Percentiles rank a stretch among this genome's conserved stretches.
phyloP scores from a whole-genome alignment of 2,888 invertebrate species.

The Macrosiphum euphorbiae region DNA sequence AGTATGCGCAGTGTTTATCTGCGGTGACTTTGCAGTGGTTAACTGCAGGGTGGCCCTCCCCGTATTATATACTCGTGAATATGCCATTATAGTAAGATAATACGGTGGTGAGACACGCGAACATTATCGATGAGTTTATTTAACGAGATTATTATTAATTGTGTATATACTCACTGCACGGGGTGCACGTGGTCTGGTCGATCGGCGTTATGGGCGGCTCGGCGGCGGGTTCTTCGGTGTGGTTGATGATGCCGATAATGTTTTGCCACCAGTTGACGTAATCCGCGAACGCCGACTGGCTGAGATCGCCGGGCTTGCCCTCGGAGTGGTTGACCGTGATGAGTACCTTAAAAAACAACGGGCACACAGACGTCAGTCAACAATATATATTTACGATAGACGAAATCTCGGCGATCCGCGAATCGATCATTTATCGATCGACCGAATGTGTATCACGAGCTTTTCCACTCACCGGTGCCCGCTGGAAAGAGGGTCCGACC shows the following conservation, averaged over 20 bases:
- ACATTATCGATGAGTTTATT: background rate
- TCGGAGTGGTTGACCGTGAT: background rate
- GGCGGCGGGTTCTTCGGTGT: slow-evolving; percentile 57
- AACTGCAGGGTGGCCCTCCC: background rate
- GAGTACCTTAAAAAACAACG: slow-evolving; percentile 7
- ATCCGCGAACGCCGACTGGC: slow-evolving; percentile 54
- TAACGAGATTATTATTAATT: background rate
- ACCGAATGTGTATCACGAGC: background rate
- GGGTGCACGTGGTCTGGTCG: slow-evolving; percentile 63
- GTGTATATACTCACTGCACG: slow-evolving; percentile 64
- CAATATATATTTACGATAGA: background rate
- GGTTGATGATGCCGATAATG: slow-evolving; percentile 60
- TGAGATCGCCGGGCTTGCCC: slow-evolving; percentile 34
- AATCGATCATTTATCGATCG: background rate
- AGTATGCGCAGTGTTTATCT: background rate
- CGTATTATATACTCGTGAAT: background rate
- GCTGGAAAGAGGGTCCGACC: background rate
- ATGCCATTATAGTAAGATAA: too few relatives aligned
- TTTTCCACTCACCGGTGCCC: slow-evolving; percentile 27
- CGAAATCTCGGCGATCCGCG: background rate
- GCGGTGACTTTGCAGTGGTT: background rate
- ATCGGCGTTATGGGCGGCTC: slow-evolving; percentile 57
- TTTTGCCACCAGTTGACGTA: slow-evolving; percentile 66
- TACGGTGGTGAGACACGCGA: too few relatives aligned
- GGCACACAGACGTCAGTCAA: background rate